These are phyloP conservation scores for Andricus grossulariae DNA, from an alignment of 1,140 invertebrate genomes.

Conservation along the genomic window DNA sequence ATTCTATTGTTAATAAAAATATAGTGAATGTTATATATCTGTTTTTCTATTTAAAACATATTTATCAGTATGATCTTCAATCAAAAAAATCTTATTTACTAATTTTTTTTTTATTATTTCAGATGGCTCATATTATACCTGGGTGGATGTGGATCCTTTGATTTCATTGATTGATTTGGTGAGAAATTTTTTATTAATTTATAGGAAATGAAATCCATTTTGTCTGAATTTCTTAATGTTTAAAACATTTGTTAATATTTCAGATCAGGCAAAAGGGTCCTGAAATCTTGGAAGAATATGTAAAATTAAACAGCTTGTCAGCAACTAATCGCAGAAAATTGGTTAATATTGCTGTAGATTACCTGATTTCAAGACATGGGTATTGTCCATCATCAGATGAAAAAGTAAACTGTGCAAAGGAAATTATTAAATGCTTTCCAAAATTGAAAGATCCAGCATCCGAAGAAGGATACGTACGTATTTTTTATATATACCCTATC, in stretches of 20 bases:
- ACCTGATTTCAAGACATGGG: background rate
- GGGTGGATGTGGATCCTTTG: background rate
- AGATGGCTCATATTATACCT: background rate
- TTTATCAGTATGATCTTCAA: background rate
- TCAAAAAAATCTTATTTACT: background rate
- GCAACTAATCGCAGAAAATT: background rate
- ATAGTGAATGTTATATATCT: background rate
- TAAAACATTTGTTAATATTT: background rate
- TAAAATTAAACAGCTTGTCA: background rate
- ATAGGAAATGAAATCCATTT: background rate
- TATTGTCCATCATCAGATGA: constrained; percentile 6
- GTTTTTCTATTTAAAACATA: background rate
- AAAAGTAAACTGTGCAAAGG: constrained; percentile 5
- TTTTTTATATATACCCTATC: too few relatives aligned
- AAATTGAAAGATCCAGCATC: constrained; percentile 21
- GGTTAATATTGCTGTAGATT: constrained; percentile 16
- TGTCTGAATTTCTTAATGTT: too few relatives aligned
- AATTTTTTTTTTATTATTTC: constrained; percentile 3
- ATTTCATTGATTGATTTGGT: background rate
- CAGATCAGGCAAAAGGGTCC: background rate
- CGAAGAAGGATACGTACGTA: constrained; percentile 6
- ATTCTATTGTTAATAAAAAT: background rate
- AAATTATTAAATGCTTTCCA: constrained; percentile 13
- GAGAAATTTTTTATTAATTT: background rate
- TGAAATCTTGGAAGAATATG: constrained; percentile 9